Evolutionary conservation across 2,113 vertebrate species (phyloP).

Genomic region (Burhinus bistriatus): DNA sequence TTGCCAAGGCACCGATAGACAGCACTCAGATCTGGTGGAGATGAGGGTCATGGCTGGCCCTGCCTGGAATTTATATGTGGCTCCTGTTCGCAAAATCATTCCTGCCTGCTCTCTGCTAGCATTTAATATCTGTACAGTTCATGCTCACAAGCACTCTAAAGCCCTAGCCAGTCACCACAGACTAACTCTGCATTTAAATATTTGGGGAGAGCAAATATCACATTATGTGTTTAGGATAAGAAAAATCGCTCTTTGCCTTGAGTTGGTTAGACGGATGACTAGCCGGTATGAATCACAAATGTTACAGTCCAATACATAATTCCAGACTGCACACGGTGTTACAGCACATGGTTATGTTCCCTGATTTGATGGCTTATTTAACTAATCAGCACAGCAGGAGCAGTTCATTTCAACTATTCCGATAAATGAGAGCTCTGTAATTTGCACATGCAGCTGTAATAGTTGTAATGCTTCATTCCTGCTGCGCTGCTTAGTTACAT

Average conservation of each 20-base stretch:
- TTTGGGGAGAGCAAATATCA: neutral
- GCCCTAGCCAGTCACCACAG: neutral
- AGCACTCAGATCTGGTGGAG: neutral
- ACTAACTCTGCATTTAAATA: neutral
- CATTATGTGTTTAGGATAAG: neutral
- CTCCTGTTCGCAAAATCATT: neutral
- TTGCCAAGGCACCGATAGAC: neutral
- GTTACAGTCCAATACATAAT: constrained; percentile 23
- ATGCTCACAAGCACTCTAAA: neutral
- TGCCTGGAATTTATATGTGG: neutral
- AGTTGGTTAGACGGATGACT: neutral
- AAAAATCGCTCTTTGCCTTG: neutral
- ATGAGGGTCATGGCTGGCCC: neutral
- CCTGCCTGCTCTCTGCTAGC: neutral
- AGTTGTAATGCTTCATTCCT: constrained; percentile 51
- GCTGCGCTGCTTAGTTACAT: constrained; percentile 59
- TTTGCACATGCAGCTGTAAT: constrained; percentile 65
- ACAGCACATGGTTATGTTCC: constrained; percentile 38
- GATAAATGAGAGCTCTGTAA: constrained; percentile 57
- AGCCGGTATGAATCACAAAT: constrained; percentile 11
- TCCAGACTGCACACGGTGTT: neutral
- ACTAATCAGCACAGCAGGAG: constrained; percentile 67
- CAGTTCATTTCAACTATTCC: constrained; percentile 50
- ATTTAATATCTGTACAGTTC: neutral
- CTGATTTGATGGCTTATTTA: constrained; percentile 69